Evolutionary conservation across 1,140 invertebrate genomes (phyloP), one percentile per base, ranked within the genome.

Genomic region (Cydia fagiglandana): DNA sequence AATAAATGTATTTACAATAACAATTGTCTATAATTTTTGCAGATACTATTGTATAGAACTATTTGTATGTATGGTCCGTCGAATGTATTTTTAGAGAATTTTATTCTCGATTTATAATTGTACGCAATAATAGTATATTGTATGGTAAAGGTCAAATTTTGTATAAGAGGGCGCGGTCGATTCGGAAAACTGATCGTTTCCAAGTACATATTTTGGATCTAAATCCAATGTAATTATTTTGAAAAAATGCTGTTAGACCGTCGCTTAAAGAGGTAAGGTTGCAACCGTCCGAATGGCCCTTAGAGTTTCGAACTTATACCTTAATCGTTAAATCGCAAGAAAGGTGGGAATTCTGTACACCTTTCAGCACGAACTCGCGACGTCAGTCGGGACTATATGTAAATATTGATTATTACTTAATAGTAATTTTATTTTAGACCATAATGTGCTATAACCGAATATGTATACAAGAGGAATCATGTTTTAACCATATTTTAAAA

Each of bases 321-420:
- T 20, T 66, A 66, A 30, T n/a, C n/a, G n/a, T 66, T 4, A 7
- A 38, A 34, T 64, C 28, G 24, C 64, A 38, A 64, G 45, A 47
- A 47, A 47, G n/a, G n/a, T 34, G 66, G 6, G 30, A 61, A 61
- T 24, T 3, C 56, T 24, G 56, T 61, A 20, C 20, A 24, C 53
- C 12, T 61, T 61, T 61, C 45, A 24, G 56, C 56, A 24, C 73
- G 78, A 75, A 80, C 80, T 78, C 81, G 80, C 76, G 83, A 81
- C 79, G 79, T 81, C 76, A 80, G 80, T 83, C 83, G 83, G 83
- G 81, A 87, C 84, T 86, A 84, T 74, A 80, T 92, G 89, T 92
- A 91, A 88, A 92, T 92, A 92, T 91, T 88, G 84, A 89, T 91
- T 86, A 89, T 90, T 91, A 92, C 91, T 87, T 91, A 87, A 91